Evolutionary conservation across 1,140 invertebrate genomes (phyloP), one percentile per base, ranked within the genome.

Genomic region (Trichoplusia ni): DNA sequence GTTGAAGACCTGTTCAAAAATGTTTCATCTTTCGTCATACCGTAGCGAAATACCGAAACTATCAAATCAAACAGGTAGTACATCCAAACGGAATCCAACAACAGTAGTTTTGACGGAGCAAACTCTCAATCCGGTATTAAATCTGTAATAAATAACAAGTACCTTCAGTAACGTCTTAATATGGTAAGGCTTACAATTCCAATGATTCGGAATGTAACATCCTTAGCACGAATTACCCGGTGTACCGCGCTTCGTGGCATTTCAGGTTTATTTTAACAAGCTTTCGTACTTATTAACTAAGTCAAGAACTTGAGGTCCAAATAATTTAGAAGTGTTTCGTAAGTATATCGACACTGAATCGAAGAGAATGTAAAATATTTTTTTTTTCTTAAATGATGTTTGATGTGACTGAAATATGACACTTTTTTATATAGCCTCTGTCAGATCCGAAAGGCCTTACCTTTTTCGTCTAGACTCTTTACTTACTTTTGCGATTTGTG

Each of bases 131-230:
- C 25, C 8, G 25, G 13, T 25, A 47, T 47, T 25, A 47, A 47
- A 29, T 29, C 29, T 44, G 23, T 44, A 14, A 44, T 46, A 59
- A 54, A 54, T 13, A 25, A 54, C 44, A 16, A 14, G 29, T 47
- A 25, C 13, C 29, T 47, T 14, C 33, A 35, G 51, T 40, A 37
- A 54, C 51, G 13, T 54, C 51, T 54, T 13, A 33, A 59, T 59
- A 44, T 59, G 54, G 40, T 59, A 59, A 29, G 38, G 38, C 16
- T 9, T 29, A 44, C 54, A 44, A 44, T 59, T 44, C 54, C 54
- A 44, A 59, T 42, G 54, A 35, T 53, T 35, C 16, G 49, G 29
- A 29, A 44, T 44, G 38, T 59, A 19, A 23, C 51, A 54, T 38
- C 31, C 51, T 38, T 38, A 54, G 51, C 51, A 54, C 51, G 51